These are phyloP conservation scores for Rhynchonycteris naso DNA, from an alignment of 2,797 vertebrate species.

Conservation along the genomic window DNA sequence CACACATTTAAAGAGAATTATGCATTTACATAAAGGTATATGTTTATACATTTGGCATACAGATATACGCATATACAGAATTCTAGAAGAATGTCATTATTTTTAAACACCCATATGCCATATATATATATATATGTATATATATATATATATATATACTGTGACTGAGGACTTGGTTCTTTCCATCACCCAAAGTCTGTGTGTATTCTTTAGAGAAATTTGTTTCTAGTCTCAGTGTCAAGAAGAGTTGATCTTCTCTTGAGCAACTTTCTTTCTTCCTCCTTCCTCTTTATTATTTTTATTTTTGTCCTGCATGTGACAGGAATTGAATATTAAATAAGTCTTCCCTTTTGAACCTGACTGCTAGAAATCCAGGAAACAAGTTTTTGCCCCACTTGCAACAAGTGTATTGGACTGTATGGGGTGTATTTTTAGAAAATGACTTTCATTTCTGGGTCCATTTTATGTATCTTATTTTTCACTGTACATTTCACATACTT, in stretches of 20 bases:
- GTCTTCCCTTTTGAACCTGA: background rate
- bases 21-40: background rate
- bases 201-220: constrained; percentile 16
- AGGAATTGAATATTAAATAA: background rate
- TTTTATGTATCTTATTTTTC: constrained; percentile 33
- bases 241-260: background rate
- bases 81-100: background rate
- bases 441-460: background rate
- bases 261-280: background rate
- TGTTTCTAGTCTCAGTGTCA: background rate
- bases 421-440: background rate
- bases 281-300: background rate
- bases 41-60: background rate
- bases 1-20: background rate
- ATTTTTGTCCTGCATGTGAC: background rate
- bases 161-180: background rate
- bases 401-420: background rate
- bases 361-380: constrained; percentile 5
- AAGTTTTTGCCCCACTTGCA: background rate
- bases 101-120: background rate
- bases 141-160: background rate
- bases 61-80: background rate
- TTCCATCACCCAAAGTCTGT: background rate
- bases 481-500: constrained; percentile 32
- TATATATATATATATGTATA: background rate